Evolutionary conservation across 2,888 invertebrate genomes (phyloP).

Genomic region (Eilema sororculum): DNA sequence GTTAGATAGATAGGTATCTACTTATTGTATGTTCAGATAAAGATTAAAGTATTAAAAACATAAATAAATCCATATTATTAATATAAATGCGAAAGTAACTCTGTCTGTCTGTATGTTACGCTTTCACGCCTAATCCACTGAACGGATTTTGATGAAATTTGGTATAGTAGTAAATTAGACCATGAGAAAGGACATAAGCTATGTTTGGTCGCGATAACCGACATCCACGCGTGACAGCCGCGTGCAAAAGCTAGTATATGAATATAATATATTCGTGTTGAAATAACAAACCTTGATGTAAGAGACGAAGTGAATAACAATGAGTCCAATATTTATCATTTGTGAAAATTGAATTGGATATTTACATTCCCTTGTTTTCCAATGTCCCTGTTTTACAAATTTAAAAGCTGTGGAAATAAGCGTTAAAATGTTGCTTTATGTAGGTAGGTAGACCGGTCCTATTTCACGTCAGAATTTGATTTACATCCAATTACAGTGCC

Average conservation of each 20-base stretch:
- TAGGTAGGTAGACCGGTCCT: not conserved
- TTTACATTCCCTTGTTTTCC: not conserved
- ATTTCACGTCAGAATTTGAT: not conserved
- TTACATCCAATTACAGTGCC: not conserved
- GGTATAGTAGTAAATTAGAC: too few species aligned
- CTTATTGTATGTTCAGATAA: not conserved
- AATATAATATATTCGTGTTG: conserved; percentile 14
- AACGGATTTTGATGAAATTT: too few species aligned
- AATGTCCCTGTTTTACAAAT: not conserved
- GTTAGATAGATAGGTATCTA: not conserved
- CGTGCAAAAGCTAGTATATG: too few species aligned
- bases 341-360: not conserved
- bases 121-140: too few species aligned
- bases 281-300: conserved; percentile 11
- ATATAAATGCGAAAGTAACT: too few species aligned
- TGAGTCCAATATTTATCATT: not conserved
- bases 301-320: conserved; percentile 9
- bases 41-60: not conserved
- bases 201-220: too few species aligned
- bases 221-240: too few species aligned
- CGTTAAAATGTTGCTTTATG: not conserved
- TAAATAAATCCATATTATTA: too few species aligned
- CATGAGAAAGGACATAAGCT: too few species aligned
- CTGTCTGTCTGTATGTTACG: too few species aligned
- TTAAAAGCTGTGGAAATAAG: not conserved